These are phyloP conservation scores for Hydroisotoma schaefferi DNA, from an alignment of 2,888 invertebrate genomes.

Conservation along the genomic window DNA sequence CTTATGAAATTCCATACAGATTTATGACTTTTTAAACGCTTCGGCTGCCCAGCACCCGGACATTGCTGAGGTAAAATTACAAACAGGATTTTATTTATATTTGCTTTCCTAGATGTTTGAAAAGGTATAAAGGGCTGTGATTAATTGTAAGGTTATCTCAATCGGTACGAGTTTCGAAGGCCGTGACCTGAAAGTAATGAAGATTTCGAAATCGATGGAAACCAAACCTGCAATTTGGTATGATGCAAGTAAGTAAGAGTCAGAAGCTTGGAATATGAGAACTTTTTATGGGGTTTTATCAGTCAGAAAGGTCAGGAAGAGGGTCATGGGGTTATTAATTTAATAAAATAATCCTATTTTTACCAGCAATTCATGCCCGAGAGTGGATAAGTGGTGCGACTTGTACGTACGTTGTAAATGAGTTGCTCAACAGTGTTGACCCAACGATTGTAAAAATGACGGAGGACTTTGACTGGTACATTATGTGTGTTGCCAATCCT, in stretches of 20 bases:
- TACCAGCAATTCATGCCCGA: slow-evolving; percentile 50
- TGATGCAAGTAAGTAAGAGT: slow-evolving; percentile 49
- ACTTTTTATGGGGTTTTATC: neutral
- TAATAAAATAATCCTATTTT: neutral
- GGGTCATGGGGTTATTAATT: neutral
- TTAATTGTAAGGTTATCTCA: slow-evolving; percentile 51
- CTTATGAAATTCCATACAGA: slow-evolving; percentile 53
- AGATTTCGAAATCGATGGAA: slow-evolving; percentile 56
- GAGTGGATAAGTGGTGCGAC: slow-evolving; percentile 73
- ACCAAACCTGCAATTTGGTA: slow-evolving; percentile 52
- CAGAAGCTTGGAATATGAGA: neutral
- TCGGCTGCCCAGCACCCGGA: slow-evolving; percentile 56
- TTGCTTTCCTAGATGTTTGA: too few relatives aligned
- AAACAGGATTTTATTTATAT: too few relatives aligned
- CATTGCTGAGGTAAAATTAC: slow-evolving; percentile 52
- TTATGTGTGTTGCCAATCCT: slow-evolving; percentile 69
- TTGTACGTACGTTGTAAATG: slow-evolving; percentile 66
- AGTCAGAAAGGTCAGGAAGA: neutral
- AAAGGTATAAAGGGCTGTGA: too few relatives aligned
- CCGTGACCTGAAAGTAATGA: slow-evolving; percentile 53
- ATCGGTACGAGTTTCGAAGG: slow-evolving; percentile 62
- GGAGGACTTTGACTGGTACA: slow-evolving; percentile 68
- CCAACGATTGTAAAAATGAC: slow-evolving; percentile 59
- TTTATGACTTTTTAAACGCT: slow-evolving; percentile 60
- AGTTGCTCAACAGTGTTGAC: slow-evolving; percentile 63